These are phyloP conservation scores for Oconnorella tubifera DNA, from an alignment of 2,888 invertebrate species.

Conservation along the genomic window DNA sequence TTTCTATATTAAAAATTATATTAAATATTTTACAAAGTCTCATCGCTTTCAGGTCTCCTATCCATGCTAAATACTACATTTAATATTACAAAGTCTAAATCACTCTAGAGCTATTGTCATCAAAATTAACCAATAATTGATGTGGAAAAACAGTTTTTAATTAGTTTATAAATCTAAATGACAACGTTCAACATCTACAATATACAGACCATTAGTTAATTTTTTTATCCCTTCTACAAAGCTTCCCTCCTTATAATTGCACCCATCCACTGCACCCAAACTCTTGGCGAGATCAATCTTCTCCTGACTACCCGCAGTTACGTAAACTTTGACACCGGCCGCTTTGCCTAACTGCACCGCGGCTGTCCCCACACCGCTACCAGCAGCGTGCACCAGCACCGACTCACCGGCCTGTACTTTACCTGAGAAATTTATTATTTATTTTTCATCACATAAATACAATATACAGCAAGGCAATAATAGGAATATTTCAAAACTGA, in stretches of 20 bases:
- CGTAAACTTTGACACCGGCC: conserved; percentile 43
- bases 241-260: conserved; percentile 53
- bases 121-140: no score
- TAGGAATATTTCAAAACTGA: no score
- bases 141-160: no score
- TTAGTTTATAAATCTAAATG: no score
- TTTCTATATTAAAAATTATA: neutral
- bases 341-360: conserved; percentile 51
- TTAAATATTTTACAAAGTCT: neutral
- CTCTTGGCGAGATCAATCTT: conserved; percentile 46
- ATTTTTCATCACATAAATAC: no score
- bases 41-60: no score
- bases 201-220: conserved; percentile 46
- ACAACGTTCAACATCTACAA: no score
- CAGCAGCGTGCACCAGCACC: conserved; percentile 56
- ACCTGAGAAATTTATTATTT: no score
- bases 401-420: conserved; percentile 44
- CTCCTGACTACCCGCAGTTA: conserved; percentile 51
- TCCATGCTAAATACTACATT: no score
- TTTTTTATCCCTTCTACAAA: conserved; percentile 46
- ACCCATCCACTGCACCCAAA: conserved; percentile 49
- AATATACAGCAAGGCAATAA: no score
- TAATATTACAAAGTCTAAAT: no score
- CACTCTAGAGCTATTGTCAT: no score
- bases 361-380: conserved; percentile 57